Evolutionary conservation across 2,113 vertebrate species (phyloP).

Genomic region (Brachypodius melanocephalos): DNA sequence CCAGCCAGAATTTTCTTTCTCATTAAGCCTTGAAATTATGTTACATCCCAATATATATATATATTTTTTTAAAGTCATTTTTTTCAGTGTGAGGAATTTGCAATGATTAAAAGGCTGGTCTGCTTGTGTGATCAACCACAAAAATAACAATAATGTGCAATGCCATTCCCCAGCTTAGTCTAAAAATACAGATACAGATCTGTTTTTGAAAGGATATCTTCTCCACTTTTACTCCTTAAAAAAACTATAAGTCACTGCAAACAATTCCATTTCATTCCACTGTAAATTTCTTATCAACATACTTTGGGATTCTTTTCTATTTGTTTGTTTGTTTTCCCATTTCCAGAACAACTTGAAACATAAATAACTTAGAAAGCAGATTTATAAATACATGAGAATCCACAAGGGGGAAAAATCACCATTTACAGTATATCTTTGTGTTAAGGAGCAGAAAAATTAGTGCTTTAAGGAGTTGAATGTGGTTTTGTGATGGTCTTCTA

Average conservation of each 20-base stretch:
- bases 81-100: not conserved
- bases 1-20: not conserved
- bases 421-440: not conserved
- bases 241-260: not conserved
- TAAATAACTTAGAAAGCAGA: not conserved
- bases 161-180: not conserved
- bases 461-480: not conserved
- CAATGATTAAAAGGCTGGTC: not conserved
- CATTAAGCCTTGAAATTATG: not conserved
- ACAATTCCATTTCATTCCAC: not conserved
- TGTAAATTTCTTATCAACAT: not conserved
- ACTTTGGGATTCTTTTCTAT: rapidly evolving
- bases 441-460: not conserved
- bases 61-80: not conserved
- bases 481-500: not conserved
- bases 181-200: not conserved
- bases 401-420: not conserved
- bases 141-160: not conserved
- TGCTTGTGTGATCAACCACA: not conserved
- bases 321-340: not conserved
- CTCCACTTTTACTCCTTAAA: not conserved
- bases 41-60: not conserved
- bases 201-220: not conserved
- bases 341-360: not conserved
- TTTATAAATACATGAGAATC: not conserved